Conservation (phyloP, 2,113 vertebrate species). For the Fukomys damarensis region DNA sequence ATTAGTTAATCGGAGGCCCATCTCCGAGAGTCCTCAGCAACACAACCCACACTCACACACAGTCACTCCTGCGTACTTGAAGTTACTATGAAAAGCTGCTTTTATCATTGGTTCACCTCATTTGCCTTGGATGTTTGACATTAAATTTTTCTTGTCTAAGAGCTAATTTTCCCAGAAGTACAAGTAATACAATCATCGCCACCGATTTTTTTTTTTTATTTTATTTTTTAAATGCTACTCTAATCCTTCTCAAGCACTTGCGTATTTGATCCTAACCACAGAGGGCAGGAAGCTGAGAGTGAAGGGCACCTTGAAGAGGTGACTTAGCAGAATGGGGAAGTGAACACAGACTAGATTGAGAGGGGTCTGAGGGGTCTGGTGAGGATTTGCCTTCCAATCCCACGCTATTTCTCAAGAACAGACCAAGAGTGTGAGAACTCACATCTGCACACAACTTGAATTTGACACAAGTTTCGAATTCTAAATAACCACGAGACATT, state of each 20-base stretch:
- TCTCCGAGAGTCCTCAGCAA: background rate
- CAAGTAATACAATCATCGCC: background rate
- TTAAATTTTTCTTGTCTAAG: slow-evolving; percentile 8
- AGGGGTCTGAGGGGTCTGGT: background rate
- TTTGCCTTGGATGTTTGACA: slow-evolving; percentile 23
- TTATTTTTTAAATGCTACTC: background rate
- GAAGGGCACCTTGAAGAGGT: background rate
- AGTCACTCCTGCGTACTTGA: background rate
- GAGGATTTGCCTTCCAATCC: background rate
- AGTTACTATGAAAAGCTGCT: background rate
- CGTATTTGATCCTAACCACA: background rate
- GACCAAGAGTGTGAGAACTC: background rate
- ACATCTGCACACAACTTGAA: background rate
- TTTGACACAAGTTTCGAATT: background rate
- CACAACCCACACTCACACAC: background rate
- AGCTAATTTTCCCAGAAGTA: slow-evolving; percentile 62
- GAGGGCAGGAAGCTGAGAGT: background rate
- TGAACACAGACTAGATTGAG: background rate
- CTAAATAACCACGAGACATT: background rate
- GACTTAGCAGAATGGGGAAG: background rate
- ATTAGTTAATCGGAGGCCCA: background rate
- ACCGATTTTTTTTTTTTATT: background rate
- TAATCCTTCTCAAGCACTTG: slow-evolving; percentile 32
- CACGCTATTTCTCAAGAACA: background rate
- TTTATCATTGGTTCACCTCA: background rate